Evolutionary conservation across 2,797 vertebrate species (phyloP).

Genomic region (Gallirallus australis): DNA sequence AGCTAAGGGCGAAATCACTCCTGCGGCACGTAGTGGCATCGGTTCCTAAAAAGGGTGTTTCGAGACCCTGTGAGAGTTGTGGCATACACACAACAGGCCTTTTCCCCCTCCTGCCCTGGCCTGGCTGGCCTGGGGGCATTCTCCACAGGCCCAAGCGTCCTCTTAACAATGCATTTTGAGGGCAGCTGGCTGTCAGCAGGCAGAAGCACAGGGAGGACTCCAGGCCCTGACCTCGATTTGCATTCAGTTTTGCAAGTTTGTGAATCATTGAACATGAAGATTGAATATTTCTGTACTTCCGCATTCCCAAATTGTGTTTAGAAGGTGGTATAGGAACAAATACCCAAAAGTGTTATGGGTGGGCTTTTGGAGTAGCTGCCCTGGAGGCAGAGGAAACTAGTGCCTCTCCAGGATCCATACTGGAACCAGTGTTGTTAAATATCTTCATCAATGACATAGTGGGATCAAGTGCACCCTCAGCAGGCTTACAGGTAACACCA

Average conservation of each 20-base stretch:
- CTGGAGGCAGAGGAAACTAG: no score
- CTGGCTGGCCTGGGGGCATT: not conserved
- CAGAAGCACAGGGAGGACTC: not conserved
- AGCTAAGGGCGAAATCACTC: fast-evolving
- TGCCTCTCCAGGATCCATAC: no score
- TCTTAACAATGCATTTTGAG: not conserved
- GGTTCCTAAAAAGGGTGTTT: fast-evolving
- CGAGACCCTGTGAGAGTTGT: fast-evolving
- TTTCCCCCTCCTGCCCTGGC: no score
- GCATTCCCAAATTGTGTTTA: not conserved
- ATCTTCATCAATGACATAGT: no score
- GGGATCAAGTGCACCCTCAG: no score
- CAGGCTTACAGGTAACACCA: no score
- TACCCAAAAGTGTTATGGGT: no score
- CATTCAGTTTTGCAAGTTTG: not conserved
- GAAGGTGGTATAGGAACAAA: no score
- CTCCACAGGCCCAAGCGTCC: fast-evolving
- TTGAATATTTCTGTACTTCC: not conserved
- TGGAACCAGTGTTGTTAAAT: no score
- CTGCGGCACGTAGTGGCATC: no score
- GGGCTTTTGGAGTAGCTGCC: no score
- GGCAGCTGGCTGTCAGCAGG: not conserved
- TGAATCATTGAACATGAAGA: not conserved
- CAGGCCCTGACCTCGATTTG: not conserved
- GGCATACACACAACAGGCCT: fast-evolving